Conservation (phyloP, 2,888 invertebrate species). For the Tetranychus piercei region DNA sequence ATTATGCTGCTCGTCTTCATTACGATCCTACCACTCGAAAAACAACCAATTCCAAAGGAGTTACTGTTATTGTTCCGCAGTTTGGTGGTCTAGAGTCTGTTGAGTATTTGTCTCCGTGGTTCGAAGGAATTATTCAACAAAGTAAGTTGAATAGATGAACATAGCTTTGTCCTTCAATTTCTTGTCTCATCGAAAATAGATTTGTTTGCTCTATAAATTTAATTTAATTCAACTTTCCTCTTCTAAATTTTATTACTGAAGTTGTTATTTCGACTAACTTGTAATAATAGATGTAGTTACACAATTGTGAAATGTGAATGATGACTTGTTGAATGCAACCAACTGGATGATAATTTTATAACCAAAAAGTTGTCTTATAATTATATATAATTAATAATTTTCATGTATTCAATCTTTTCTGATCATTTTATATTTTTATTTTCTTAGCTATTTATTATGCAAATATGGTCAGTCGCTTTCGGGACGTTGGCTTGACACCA, state of each 20-base stretch:
- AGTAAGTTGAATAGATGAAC: not conserved
- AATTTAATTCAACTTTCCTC: too few species aligned
- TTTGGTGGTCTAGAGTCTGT: not conserved
- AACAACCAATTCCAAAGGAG: conserved; percentile 4
- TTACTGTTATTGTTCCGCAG: not conserved
- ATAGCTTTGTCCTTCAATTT: not conserved
- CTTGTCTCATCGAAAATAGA: too few species aligned
- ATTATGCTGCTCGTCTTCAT: conserved; percentile 9
- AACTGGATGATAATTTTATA: too few species aligned
- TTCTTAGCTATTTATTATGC: not conserved
- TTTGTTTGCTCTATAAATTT: too few species aligned
- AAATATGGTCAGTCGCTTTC: not conserved
- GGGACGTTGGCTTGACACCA: not conserved
- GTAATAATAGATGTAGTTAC: too few species aligned
- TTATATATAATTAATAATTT: too few species aligned
- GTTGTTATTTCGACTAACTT: too few species aligned
- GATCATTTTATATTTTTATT: not conserved
- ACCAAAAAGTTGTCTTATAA: too few species aligned
- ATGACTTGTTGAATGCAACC: too few species aligned
- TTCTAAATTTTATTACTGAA: too few species aligned
- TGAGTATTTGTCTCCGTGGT: conserved; percentile 1
- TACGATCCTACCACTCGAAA: not conserved
- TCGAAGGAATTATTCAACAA: not conserved
- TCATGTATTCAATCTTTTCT: not conserved
- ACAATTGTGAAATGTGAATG: too few species aligned